Conservation (phyloP, 2,797 vertebrate species). For the Lepidocolaptes lacrymiger region DNA sequence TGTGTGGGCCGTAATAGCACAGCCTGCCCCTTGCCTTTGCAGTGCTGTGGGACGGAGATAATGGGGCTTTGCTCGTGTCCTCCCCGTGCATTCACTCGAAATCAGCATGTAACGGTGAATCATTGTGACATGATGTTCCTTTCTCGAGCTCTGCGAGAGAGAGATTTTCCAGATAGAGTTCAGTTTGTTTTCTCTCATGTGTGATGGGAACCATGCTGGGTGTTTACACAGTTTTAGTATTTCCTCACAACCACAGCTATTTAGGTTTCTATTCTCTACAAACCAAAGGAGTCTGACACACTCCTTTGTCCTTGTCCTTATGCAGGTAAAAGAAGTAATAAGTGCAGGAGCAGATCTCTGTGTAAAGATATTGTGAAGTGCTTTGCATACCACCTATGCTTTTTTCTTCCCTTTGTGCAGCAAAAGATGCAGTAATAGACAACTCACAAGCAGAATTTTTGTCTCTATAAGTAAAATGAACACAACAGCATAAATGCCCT, state of each 20-base stretch:
- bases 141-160: neutral
- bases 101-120: conserved; percentile 41
- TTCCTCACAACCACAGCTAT: neutral
- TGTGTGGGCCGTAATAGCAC: neutral
- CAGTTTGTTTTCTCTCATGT: conserved; percentile 46
- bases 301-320: neutral
- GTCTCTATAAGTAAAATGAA: neutral
- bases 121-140: conserved; percentile 46
- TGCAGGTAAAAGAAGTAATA: neutral
- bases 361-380: neutral
- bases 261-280: neutral
- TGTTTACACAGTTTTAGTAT: conserved; percentile 15
- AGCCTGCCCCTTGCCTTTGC: neutral
- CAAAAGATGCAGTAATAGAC: neutral
- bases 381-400: neutral
- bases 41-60: neutral
- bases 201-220: conserved; percentile 39
- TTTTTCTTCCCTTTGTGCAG: neutral
- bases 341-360: neutral
- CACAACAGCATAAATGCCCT: neutral
- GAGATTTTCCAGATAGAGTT: conserved; percentile 61
- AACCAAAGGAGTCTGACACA: neutral
- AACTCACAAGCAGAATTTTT: neutral
- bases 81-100: neutral
- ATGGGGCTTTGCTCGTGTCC: neutral